Base-by-base conservation (phyloP, 2,888 invertebrate genomes). In the Amaurobius ferox region DNA sequence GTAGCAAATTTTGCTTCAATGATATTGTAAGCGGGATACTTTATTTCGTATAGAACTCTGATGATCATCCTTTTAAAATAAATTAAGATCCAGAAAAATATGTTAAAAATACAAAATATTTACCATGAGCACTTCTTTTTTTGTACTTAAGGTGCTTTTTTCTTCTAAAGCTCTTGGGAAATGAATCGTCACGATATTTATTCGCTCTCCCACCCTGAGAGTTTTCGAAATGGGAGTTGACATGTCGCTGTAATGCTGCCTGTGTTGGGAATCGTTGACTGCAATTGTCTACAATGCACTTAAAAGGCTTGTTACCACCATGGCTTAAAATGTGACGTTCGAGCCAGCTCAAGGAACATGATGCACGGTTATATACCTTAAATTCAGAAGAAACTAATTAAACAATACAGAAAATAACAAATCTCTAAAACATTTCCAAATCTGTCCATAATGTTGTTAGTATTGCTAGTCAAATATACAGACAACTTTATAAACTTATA, bases 281-380 rank as follows among this genome's bases (percentile, higher is more conserved):
- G 92, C 98, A 98, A 90, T 97, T 96, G 91, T 97, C 97, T 89
- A 98, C 96, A 91, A 98, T 98, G 92, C 98, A 98, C 90, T 96
- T 95, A 93, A 97, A 98, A 29, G 97, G 97, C 91, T 98, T 97
- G 92, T 96, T 97, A 64, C 97, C 97, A 67, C 97, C 97, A 92
- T 98, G 98, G 0, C 95, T 95, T 70, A 97, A 92, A 64, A 98
- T 96, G 92, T 98, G 98, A 67, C 98, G 93, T 91, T 98, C 97
- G 89, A 98, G 92, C 98, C 98, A 98, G 79, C 96, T 94, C 78
- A 96, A 93, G 6, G 97, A 97, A 91, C 97, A 97, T 9, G 98
- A 98, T 40, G 95, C 95, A 91, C 96, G 95, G 89, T 96, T 96
- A 91, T 96, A 97, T 61, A 98, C 98, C 88, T 88, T 19, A 1